Conservation (phyloP, 2,113 vertebrate species). For the Proteles cristata region DNA sequence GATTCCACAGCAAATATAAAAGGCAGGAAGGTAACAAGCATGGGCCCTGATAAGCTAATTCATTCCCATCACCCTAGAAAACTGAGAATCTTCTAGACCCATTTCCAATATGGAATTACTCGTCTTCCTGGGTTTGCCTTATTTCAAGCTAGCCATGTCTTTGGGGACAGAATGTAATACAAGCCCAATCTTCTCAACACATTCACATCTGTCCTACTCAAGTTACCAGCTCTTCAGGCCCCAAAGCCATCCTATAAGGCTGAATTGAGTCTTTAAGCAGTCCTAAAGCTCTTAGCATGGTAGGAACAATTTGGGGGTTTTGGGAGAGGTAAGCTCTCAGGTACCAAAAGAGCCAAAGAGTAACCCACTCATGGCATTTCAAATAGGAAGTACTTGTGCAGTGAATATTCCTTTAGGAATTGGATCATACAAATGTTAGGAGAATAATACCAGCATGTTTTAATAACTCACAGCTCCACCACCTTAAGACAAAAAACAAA, state of each 20-base stretch:
- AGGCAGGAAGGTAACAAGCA: neutral
- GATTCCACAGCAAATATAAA: constrained; percentile 8
- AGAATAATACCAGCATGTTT: neutral
- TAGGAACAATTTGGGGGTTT: neutral
- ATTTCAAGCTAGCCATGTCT: neutral
- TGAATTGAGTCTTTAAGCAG: neutral
- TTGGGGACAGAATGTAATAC: neutral
- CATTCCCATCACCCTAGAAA: neutral
- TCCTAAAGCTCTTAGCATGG: neutral
- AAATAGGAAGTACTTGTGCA: neutral
- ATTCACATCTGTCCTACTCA: neutral
- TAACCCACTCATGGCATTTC: neutral
- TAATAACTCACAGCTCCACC: neutral
- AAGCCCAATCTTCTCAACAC: neutral
- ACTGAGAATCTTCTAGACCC: neutral
- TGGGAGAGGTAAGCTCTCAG: neutral
- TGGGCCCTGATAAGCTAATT: neutral
- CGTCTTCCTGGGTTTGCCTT: neutral
- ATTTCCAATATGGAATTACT: neutral
- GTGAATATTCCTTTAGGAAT: neutral
- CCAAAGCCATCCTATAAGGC: neutral
- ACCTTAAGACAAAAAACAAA: neutral
- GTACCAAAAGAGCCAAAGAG: neutral
- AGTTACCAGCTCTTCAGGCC: neutral
- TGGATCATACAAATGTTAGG: neutral